These are phyloP conservation scores for Apamea monoglypha DNA, from an alignment of 2,888 invertebrate genomes.

Conservation along the genomic window DNA sequence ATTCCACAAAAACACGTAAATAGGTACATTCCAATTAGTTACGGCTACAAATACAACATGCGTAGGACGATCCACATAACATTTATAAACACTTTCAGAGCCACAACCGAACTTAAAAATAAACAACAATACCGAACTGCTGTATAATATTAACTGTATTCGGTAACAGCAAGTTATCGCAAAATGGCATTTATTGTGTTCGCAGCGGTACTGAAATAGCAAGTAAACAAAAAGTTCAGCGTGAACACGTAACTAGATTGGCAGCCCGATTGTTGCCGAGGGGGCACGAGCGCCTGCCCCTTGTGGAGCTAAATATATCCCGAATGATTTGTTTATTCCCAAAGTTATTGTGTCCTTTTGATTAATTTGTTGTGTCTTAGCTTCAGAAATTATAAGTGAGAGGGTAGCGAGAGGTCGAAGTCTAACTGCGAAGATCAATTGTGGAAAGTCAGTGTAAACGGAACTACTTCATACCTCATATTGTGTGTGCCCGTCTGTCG, in stretches of 20 bases:
- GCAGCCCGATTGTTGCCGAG: conserved; percentile 27
- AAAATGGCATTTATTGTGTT: conserved; percentile 27
- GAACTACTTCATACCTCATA: neutral
- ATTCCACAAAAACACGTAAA: conserved; percentile 16
- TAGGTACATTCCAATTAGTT: conserved; percentile 29
- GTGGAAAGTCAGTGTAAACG: neutral
- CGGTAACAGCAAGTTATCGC: conserved; percentile 22
- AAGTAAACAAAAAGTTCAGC: conserved; percentile 46
- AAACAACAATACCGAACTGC: conserved; percentile 10
- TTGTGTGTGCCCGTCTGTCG: neutral
- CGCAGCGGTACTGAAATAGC: conserved; percentile 42
- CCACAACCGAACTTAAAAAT: conserved; percentile 37
- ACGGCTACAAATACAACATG: conserved; percentile 12
- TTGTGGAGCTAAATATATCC: conserved; percentile 50
- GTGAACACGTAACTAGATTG: conserved; percentile 55
- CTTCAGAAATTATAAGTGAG: conserved; percentile 5
- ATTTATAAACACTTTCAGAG: conserved; percentile 13
- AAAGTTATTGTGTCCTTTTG: conserved; percentile 14
- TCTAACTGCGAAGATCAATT: neutral
- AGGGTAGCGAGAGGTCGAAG: neutral
- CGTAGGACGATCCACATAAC: conserved; percentile 27
- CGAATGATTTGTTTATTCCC: conserved; percentile 38
- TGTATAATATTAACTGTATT: conserved; percentile 24
- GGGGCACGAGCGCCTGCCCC: conserved; percentile 24
- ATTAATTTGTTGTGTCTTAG: conserved; percentile 28